These are phyloP conservation scores for Zonitis immaculata DNA, from an alignment of 2,888 invertebrate species.

Conservation along the genomic window DNA sequence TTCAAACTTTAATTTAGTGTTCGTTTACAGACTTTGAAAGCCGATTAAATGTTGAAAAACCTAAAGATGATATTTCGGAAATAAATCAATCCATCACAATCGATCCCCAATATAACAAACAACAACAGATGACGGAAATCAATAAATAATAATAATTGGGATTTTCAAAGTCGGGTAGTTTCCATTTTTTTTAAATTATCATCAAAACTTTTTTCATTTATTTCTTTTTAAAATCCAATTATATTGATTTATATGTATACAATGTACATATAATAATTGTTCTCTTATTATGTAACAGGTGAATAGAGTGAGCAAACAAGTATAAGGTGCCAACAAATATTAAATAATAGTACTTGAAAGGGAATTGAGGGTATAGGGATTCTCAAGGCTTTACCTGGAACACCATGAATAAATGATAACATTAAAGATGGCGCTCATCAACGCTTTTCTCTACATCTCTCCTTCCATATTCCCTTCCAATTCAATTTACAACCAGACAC, in stretches of 20 bases:
- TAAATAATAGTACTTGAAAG: conserved; percentile 43
- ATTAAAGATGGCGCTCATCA: conserved; percentile 52
- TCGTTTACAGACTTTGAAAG: background rate
- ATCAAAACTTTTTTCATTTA: background rate
- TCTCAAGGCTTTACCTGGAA: conserved; percentile 51
- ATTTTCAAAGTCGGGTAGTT: too few relatives aligned
- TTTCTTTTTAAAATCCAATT: background rate
- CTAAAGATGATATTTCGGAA: background rate
- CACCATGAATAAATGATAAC: conserved; percentile 49
- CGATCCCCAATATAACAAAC: background rate
- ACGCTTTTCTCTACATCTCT: conserved; percentile 29
- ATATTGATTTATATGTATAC: background rate
- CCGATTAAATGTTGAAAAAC: conserved; percentile 1
- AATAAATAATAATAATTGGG: background rate
- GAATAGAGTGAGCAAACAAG: conserved; percentile 10
- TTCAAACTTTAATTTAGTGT: background rate
- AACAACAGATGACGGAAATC: background rate
- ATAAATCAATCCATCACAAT: background rate
- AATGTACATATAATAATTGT: background rate
- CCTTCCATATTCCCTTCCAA: conserved; percentile 21
- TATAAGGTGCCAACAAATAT: conserved; percentile 28
- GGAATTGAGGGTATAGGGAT: conserved; percentile 55
- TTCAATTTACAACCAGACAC: conserved; percentile 23
- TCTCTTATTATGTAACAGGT: conserved; percentile 24
- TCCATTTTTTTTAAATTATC: too few relatives aligned